phyloP scores from a whole-genome alignment of 2,888 invertebrate species.

The Andrena haemorrhoa region DNA sequence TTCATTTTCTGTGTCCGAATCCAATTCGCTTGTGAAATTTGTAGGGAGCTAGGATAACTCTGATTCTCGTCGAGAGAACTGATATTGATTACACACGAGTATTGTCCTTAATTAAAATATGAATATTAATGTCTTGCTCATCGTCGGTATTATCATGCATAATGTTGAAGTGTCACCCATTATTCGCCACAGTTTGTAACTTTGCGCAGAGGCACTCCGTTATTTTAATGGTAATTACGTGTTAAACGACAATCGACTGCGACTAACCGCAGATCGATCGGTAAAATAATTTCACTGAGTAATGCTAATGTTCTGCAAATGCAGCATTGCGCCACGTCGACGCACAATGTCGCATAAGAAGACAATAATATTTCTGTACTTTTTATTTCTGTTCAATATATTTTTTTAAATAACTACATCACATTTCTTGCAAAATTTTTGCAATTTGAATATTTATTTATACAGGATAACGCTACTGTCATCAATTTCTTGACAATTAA shows the following conservation, averaged over 20 bases:
- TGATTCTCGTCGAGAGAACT: slow-evolving; percentile 1
- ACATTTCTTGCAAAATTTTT: too few relatives aligned
- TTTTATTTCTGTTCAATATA: too few relatives aligned
- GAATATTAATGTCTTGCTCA: slow-evolving; percentile 42
- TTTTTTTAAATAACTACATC: too few relatives aligned
- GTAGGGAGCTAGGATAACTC: neutral
- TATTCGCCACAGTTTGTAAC: slow-evolving; percentile 31
- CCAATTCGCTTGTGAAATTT: slow-evolving; percentile 2
- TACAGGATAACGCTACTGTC: too few relatives aligned
- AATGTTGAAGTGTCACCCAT: slow-evolving; percentile 21
- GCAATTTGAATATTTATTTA: too few relatives aligned
- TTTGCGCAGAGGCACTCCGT: neutral
- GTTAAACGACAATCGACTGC: slow-evolving; percentile 35
- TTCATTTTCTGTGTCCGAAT: neutral
- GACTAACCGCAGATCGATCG: neutral
- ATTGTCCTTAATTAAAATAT: slow-evolving; percentile 45
- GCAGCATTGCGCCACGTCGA: neutral
- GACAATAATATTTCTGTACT: too few relatives aligned
- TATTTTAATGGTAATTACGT: slow-evolving; percentile 40
- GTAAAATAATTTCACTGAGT: slow-evolving; percentile 27
- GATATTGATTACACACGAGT: slow-evolving; percentile 26
- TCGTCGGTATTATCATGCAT: neutral
- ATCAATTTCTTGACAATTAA: too few relatives aligned
- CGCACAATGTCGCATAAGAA: neutral
- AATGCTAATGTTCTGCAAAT: slow-evolving; percentile 1